Base-by-base conservation (phyloP, 2,888 invertebrate genomes). In the Arrhopalites spinosus region DNA sequence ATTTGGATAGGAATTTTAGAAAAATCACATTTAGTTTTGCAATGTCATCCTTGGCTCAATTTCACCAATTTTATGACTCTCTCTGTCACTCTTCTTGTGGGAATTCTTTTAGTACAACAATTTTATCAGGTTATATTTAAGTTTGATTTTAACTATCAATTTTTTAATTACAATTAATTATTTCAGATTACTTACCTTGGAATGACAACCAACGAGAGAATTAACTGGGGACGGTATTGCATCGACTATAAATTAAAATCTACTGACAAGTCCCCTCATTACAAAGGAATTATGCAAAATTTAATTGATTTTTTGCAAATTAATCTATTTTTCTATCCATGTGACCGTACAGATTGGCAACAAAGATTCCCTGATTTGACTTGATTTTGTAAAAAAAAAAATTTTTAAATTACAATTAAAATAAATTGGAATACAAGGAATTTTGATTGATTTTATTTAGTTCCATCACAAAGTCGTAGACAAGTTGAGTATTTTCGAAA, bases 181-280 rank as follows among this genome's bases (percentile, higher is more conserved):
- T 50, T 27, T 17, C 53, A 69, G 69, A 53, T 69, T 13, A 15
- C 23, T 17, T 69, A 27, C 29, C 53, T 69, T 15, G 69, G 69
- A 1, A 69, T 69, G 69, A 69, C 69, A 3, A 53, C 69, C 2
- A 69, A 69, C 20, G 69, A 69, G 53, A 23, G 69, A 27, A 25
- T 69, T 2, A 69, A 69, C 15, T 69, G 69, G 69, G n/a, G n/a
- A 30, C 11, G 53, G 13, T 53, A 69, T 29, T 50, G 17, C 29
- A 23, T 1, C 15, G 53, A 69, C 5, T 25, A 59, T 15, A 5
- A 27, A 11, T 15, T 23, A 13, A 59, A 1, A 23, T 23, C 23
- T 1, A 27, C 20, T 25, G 59, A 25, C 13, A 7, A 5, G 20
- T 59, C 59, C 13, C 59, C 59, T 13, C 25, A 59, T 27, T 59